phyloP scores from a whole-genome alignment of 2,113 vertebrate species.

The Podilymbus podiceps region DNA sequence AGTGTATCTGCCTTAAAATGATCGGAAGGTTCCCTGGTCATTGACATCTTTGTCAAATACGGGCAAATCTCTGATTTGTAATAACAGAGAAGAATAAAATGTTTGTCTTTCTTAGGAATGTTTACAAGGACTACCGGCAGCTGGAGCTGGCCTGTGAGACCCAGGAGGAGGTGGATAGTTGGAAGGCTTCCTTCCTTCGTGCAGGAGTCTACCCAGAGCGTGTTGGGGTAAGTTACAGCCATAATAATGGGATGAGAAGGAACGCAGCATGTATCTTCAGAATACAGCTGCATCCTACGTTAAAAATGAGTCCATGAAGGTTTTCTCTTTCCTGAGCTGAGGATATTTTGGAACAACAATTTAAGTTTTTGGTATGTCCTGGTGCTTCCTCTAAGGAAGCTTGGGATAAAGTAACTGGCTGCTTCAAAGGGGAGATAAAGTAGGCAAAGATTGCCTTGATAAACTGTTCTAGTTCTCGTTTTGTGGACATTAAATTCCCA shows the following conservation, averaged over 20 bases:
- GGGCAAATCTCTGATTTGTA: background rate
- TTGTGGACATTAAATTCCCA: background rate
- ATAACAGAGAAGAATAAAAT: background rate
- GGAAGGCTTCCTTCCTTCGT: conserved; percentile 97
- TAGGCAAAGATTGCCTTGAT: background rate
- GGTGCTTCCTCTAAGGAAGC: background rate
- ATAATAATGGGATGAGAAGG: background rate
- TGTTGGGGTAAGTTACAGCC: conserved; percentile 79
- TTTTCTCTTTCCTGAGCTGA: background rate
- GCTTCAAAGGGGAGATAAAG: background rate
- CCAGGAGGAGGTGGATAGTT: conserved; percentile 97
- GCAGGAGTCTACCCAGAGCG: conserved; percentile 97
- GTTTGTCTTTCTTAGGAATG: conserved; percentile 80
- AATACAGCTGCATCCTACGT: background rate
- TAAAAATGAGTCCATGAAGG: background rate
- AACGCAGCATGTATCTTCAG: background rate
- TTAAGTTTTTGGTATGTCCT: background rate
- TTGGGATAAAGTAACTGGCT: background rate
- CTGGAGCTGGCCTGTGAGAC: conserved; percentile 98
- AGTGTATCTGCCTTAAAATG: background rate
- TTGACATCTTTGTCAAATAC: background rate
- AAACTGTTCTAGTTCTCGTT: background rate
- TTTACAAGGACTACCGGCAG: conserved; percentile 98
- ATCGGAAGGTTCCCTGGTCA: background rate
- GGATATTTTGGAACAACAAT: background rate